Evolutionary conservation across 2,888 invertebrate genomes (phyloP).

Genomic region (Caenorhabditis japonica): DNA sequence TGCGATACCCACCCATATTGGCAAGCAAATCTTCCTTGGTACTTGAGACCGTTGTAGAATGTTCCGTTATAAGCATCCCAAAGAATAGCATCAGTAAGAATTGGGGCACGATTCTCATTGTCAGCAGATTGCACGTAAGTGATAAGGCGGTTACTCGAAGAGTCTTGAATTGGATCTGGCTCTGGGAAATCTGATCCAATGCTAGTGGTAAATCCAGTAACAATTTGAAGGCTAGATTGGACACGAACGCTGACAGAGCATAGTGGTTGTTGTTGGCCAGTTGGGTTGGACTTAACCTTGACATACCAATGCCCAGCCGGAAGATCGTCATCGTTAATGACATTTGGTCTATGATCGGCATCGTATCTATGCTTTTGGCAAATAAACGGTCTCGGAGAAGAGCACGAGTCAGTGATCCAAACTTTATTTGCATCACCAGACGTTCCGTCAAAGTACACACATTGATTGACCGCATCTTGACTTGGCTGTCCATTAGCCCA

Average conservation of each 20-base stretch:
- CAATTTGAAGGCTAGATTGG: slow-evolving; percentile 65
- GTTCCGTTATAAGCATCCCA: slow-evolving; percentile 59
- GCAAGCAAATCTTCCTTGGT: slow-evolving; percentile 56
- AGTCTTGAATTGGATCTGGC: slow-evolving; percentile 56
- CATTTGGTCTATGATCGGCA: slow-evolving; percentile 48
- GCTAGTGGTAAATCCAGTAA: slow-evolving; percentile 59
- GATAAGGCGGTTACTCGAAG: slow-evolving; percentile 56
- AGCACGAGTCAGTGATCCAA: slow-evolving; percentile 59
- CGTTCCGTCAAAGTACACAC: slow-evolving; percentile 52
- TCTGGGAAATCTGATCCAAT: slow-evolving; percentile 55
- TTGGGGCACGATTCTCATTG: slow-evolving; percentile 46
- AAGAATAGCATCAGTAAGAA: slow-evolving; percentile 58
- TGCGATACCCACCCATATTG: slow-evolving; percentile 61
- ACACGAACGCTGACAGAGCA: slow-evolving; percentile 57
- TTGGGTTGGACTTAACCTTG: slow-evolving; percentile 42
- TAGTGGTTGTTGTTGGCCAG: not conserved
- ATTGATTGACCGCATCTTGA: slow-evolving; percentile 49
- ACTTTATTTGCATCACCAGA: slow-evolving; percentile 27
- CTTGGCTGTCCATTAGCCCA: slow-evolving; percentile 52
- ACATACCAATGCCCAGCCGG: slow-evolving; percentile 66
- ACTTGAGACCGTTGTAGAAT: slow-evolving; percentile 63
- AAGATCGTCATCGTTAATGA: slow-evolving; percentile 57
- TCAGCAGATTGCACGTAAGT: slow-evolving; percentile 56
- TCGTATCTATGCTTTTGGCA: slow-evolving; percentile 69
- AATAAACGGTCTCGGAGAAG: slow-evolving; percentile 49